Evolutionary conservation across 2,113 vertebrate genomes (phyloP).

Genomic region (Echinops telfairi): DNA sequence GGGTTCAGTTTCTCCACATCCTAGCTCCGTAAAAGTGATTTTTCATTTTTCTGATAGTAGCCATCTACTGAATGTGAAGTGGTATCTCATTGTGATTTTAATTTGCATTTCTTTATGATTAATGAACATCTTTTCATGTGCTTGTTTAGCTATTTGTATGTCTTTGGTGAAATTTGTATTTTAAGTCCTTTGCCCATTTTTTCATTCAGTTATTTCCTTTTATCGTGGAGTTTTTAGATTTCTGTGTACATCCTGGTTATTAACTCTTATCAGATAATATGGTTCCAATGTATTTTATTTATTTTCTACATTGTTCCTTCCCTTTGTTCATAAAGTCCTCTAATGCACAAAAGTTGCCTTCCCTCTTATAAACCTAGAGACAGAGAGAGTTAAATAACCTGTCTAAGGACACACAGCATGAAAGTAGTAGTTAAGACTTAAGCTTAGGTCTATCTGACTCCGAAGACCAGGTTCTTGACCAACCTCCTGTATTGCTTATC

Average conservation of each 20-base stretch:
- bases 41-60: background rate
- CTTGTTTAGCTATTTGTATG: background rate
- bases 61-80: background rate
- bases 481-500: background rate
- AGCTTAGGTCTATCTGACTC: background rate
- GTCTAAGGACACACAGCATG: constrained; percentile 45
- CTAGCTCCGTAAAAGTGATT: background rate
- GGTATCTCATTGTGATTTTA: background rate
- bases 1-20: background rate
- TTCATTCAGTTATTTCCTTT: background rate
- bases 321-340: background rate
- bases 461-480: constrained; percentile 13
- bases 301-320: background rate
- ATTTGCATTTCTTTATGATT: background rate
- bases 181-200: background rate
- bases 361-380: constrained; percentile 43
- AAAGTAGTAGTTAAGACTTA: background rate
- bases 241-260: background rate
- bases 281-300: background rate
- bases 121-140: background rate
- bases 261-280: background rate
- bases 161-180: background rate
- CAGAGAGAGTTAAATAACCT: constrained; percentile 49
- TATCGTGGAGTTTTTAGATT: background rate
- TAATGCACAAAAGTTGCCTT: background rate